phyloP scores from a whole-genome alignment of 2,797 vertebrate species.

The Malacoctenus gilli region DNA sequence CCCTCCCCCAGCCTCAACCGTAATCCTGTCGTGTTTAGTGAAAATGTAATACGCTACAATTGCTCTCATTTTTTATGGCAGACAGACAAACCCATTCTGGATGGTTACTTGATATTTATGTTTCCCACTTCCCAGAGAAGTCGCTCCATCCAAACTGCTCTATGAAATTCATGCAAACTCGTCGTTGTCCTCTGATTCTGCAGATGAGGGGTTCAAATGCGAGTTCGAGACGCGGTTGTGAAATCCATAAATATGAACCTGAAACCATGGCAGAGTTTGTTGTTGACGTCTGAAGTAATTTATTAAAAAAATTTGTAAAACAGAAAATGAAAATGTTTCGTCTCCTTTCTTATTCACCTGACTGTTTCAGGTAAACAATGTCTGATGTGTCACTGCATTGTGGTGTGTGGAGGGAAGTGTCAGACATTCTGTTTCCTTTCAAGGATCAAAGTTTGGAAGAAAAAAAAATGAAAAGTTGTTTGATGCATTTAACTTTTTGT shows the following conservation, averaged over 20 bases:
- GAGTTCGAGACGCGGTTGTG: conserved; percentile 30
- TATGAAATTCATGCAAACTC: too few relatives aligned
- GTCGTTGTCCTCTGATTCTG: conserved; percentile 3
- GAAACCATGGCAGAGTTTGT: conserved; percentile 40
- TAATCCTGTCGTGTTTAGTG: conserved; percentile 22
- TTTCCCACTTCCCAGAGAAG: conserved; percentile 20
- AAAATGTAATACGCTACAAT: conserved; percentile 31
- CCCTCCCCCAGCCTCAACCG: too few relatives aligned
- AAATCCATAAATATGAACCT: conserved; percentile 45
- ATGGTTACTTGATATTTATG: conserved; percentile 19
- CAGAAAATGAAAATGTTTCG: too few relatives aligned
- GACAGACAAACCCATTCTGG: conserved; percentile 15
- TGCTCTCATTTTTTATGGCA: conserved; percentile 1
- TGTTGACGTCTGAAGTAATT: conserved; percentile 72
- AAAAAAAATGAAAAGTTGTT: too few relatives aligned
- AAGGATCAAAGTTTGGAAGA: too few relatives aligned
- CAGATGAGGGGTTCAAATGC: conserved; percentile 2
- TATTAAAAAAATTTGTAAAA: conserved; percentile 71
- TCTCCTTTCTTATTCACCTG: too few relatives aligned
- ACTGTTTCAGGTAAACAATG: too few relatives aligned
- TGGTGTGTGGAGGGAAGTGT: too few relatives aligned
- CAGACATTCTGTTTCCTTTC: too few relatives aligned
- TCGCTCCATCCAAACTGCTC: conserved; percentile 1
- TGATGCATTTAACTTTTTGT: too few relatives aligned
- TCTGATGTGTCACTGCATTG: too few relatives aligned